Percentiles rank a stretch among this genome's conserved stretches.
These are phyloP conservation scores for Galerucella calmariensis DNA, from an alignment of 2,888 invertebrate species.

Conservation along the genomic window DNA sequence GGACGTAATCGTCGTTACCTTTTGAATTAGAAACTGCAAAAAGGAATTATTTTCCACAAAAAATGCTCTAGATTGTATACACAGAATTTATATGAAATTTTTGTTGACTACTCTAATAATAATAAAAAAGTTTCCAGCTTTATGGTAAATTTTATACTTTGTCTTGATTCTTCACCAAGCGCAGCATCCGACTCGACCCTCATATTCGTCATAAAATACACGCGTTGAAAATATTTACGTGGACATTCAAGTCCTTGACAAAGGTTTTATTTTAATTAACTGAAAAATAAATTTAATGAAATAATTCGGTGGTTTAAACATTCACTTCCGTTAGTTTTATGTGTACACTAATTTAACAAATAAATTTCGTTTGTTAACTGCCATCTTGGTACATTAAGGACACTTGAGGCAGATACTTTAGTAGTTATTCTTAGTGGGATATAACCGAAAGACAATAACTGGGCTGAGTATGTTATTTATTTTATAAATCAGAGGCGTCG, in stretches of 20 bases:
- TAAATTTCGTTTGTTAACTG: conserved; percentile 39
- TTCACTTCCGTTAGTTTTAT: conserved; percentile 59
- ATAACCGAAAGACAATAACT: conserved; percentile 17
- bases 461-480: background rate
- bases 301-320: conserved; percentile 63
- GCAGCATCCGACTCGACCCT: background rate
- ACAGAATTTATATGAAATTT: too few species aligned
- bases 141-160: too few species aligned
- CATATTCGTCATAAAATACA: background rate
- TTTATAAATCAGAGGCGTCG: too few species aligned
- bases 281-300: conserved; percentile 62
- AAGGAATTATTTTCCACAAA: too few species aligned
- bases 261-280: conserved; percentile 59
- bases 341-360: conserved; percentile 40
- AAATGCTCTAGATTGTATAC: too few species aligned
- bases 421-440: conserved; percentile 16
- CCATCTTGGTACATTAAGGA: conserved; percentile 34
- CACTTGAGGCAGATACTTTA: conserved; percentile 28
- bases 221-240: conserved; percentile 2
- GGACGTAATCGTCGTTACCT: too few species aligned
- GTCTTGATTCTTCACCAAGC: too few species aligned
- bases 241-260: conserved; percentile 36
- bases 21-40: too few species aligned
- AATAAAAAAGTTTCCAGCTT: too few species aligned
- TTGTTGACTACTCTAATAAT: too few species aligned